A percentile compares a stretch with the other conserved stretches of the same genome.
Evolutionary conservation across 2,113 vertebrate species (phyloP).

Genomic region (Anolis sagrei): DNA sequence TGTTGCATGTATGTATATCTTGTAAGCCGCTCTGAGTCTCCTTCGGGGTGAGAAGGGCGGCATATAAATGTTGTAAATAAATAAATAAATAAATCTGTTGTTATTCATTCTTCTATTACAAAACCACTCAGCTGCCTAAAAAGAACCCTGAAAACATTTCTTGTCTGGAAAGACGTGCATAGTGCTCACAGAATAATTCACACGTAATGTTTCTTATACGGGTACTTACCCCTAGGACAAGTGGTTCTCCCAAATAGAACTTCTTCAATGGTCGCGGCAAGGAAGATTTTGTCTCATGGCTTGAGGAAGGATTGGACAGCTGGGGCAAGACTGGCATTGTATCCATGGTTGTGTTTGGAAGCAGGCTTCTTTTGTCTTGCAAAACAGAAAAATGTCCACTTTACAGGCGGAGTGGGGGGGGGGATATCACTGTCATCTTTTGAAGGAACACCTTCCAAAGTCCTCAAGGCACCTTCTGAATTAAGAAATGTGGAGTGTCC

Average conservation of each 20-base stretch:
- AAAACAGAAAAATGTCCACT: not conserved
- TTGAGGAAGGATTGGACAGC: not conserved
- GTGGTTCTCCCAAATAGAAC: not conserved
- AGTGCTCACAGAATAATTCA: not conserved
- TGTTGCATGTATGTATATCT: too few species aligned
- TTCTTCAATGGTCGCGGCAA: not conserved
- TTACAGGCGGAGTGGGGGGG: not conserved
- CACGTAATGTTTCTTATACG: not conserved
- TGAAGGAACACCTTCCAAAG: too few species aligned
- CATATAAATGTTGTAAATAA: too few species aligned
- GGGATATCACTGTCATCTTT: not conserved
- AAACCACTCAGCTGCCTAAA: not conserved
- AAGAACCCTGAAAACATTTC: not conserved
- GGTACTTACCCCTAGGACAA: slow-evolving; percentile 23
- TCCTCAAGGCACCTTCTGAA: too few species aligned
- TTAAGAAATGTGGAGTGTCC: too few species aligned
- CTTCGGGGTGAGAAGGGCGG: too few species aligned
- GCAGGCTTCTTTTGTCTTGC: not conserved
- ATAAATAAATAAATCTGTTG: too few species aligned
- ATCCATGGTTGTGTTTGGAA: not conserved
- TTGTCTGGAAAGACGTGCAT: not conserved
- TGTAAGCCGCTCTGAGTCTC: too few species aligned
- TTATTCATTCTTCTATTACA: not conserved
- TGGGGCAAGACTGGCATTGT: not conserved
- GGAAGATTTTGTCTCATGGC: not conserved